A percentile compares a stretch with the other conserved stretches of the same genome.
These are phyloP conservation scores for Salarias fasciatus DNA, from an alignment of 2,797 vertebrate species.

Conservation along the genomic window DNA sequence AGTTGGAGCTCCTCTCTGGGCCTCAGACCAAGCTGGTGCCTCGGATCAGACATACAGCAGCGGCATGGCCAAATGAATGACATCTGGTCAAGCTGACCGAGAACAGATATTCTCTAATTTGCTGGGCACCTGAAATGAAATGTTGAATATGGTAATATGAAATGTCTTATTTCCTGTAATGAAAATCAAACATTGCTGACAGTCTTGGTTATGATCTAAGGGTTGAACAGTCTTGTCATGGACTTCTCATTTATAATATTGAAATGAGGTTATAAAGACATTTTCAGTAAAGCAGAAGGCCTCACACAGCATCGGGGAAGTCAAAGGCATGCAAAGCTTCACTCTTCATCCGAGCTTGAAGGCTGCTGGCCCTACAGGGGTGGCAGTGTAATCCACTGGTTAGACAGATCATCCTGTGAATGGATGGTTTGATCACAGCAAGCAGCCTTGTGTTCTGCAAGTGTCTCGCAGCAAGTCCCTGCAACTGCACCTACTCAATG, in stretches of 20 bases:
- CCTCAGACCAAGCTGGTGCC: conserved; percentile 42
- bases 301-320: conserved; percentile 3
- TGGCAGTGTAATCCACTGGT: conserved; percentile 42
- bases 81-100: conserved; percentile 38
- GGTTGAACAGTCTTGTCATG: background rate
- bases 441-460: conserved; percentile 54
- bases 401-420: conserved; percentile 55
- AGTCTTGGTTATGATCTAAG: background rate
- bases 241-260: conserved; percentile 1
- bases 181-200: conserved; percentile 8
- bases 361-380: conserved; percentile 37
- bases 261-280: background rate
- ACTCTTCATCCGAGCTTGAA: conserved; percentile 3
- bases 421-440: conserved; percentile 62
- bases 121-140: background rate
- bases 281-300: background rate
- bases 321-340: conserved; percentile 6
- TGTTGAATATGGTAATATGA: background rate
- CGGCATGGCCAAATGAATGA: conserved; percentile 35
- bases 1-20: conserved; percentile 28
- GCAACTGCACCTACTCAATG: conserved; percentile 39
- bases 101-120: conserved; percentile 30
- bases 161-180: background rate
- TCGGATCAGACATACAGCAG: conserved; percentile 41
- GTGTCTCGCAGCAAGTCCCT: conserved; percentile 48